These are phyloP conservation scores for Chelidonichthys spinosus DNA, from an alignment of 2,797 vertebrate species.

Conservation along the genomic window DNA sequence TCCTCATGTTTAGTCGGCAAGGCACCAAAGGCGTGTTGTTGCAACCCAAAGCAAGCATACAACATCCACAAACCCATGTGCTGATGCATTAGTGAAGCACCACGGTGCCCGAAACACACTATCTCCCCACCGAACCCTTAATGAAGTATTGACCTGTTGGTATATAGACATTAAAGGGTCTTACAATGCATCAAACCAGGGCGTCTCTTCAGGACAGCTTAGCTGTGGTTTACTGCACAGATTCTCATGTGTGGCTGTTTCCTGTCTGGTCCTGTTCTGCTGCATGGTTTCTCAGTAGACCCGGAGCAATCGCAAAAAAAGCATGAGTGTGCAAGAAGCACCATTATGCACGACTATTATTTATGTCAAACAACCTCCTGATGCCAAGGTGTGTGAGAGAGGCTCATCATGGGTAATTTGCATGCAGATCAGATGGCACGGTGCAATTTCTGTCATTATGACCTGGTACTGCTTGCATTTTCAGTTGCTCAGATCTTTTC, in stretches of 20 bases:
- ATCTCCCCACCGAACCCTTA: conserved; percentile 3
- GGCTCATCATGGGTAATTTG: background rate
- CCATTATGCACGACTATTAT: background rate
- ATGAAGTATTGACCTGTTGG: conserved; percentile 3
- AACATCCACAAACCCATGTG: background rate
- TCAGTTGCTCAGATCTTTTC: background rate
- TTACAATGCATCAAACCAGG: background rate
- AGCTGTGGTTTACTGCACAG: background rate
- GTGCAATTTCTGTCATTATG: background rate
- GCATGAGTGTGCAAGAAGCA: background rate
- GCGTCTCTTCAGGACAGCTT: background rate
- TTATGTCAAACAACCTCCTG: background rate
- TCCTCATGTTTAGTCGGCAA: too few species aligned
- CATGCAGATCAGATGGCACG: background rate
- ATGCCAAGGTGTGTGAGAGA: background rate
- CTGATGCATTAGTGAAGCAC: background rate
- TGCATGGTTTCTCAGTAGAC: background rate
- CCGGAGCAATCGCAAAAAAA: conserved; percentile 1
- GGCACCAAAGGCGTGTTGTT: too few species aligned
- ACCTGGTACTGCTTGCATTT: background rate
- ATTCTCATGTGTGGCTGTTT: conserved; percentile 3
- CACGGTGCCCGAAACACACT: background rate
- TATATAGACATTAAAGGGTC: background rate
- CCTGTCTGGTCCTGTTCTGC: conserved; percentile 1
- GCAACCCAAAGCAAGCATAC: too few species aligned